Base-by-base conservation (phyloP, 2,113 vertebrate genomes). In the Papio anubis region DNA sequence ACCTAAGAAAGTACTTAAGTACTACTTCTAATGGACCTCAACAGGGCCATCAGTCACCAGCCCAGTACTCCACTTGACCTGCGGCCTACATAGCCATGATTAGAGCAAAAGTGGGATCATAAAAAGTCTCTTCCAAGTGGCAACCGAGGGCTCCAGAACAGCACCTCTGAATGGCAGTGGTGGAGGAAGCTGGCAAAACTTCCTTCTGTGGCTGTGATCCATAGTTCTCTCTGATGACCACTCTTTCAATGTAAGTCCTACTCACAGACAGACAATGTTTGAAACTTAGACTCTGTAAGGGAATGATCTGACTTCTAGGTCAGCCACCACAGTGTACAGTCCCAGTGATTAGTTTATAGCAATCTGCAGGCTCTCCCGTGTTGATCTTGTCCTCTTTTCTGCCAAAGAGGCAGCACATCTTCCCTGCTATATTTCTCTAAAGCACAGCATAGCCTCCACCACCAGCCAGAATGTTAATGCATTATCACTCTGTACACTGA, bases 401-500 rank as follows among this genome's bases (percentile, higher is more conserved):
- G 35, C 80, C 52, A 55, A 38, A 85, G 61, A 96, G 43, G 35
- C 83, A 66, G 40, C 52, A 66, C 50, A 75, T 83, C 84, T 76
- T 94, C 78, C 87, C 61, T 64, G 59, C 57, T 50, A 11, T 11
- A 48, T 48, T 76, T 84, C 94, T 90, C 90, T 66, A 55, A 90
- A 93, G 75, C 43, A 82, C 70, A 83, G 68, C 72, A 59, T 4
- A 88, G 94, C 78, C 89, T 87, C 55, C n/a, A 78, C 64, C 72
- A 55, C 35, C 93, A 97, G 82, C 68, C 97, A 83, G 96, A 96
- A 96, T 94, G 96, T 84, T 83, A 95, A 87, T 93, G 94, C 95
- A 91, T 89, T 87, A 93, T 96, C 96, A 89, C 93, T 95, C 97
- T 55, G 88, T 89, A 97, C 90, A 89, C 97, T 94, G 96, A 94